A percentile compares a stretch with the other conserved stretches of the same genome.
Conservation (phyloP, 2,888 invertebrate species). For the Drosophila mayaguana region DNA sequence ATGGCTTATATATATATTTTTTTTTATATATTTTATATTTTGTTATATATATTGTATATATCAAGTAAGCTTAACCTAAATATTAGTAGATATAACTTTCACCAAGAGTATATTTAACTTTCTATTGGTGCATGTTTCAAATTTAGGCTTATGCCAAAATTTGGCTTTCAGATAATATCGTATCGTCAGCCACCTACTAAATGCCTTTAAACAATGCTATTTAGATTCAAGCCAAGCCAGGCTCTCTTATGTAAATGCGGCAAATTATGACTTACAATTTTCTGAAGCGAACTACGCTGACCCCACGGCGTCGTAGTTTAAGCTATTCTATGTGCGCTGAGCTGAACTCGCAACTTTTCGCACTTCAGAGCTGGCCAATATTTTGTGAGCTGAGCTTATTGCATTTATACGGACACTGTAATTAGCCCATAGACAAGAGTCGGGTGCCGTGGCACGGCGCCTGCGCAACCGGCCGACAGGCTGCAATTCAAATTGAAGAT, state of each 20-base stretch:
- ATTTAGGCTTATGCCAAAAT: neutral
- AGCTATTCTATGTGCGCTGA: constrained; percentile 29
- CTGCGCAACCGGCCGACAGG: constrained; percentile 51
- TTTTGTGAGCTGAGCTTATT: constrained; percentile 39
- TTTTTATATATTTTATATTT: neutral
- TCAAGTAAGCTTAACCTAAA: neutral
- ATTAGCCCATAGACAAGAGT: constrained; percentile 57
- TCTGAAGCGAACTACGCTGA: constrained; percentile 23
- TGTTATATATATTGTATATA: neutral
- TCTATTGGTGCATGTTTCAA: neutral
- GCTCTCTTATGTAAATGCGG: constrained; percentile 46
- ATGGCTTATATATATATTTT: neutral
- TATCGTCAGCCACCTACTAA: neutral
- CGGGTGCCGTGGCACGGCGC: constrained; percentile 46
- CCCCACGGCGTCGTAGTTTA: constrained; percentile 26
- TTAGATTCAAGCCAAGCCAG: constrained; percentile 2
- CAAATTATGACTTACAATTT: constrained; percentile 35
- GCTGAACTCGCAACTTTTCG: constrained; percentile 56
- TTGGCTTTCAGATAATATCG: neutral
- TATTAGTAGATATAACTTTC: neutral
- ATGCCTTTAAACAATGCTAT: neutral
- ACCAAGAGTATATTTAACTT: neutral
- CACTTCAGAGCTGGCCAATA: constrained; percentile 66
- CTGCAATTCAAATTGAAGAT: constrained; percentile 52
- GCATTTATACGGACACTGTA: constrained; percentile 59